These are phyloP conservation scores for Onychomys arenicola DNA, from an alignment of 2,797 vertebrate genomes.

Conservation along the genomic window DNA sequence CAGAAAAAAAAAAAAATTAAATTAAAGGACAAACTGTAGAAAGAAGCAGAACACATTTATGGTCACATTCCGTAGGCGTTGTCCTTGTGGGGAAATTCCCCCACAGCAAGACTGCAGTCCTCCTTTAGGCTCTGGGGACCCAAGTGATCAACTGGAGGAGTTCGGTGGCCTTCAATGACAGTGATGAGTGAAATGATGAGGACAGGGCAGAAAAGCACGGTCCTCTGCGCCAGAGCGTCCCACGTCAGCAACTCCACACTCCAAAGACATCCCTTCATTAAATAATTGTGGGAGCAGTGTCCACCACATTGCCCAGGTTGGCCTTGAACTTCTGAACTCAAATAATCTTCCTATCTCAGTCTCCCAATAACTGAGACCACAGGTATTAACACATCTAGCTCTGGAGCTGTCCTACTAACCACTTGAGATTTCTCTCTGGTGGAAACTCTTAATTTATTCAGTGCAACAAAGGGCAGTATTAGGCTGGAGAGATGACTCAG, in stretches of 20 bases:
- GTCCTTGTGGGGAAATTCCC: background rate
- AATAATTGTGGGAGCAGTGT: background rate
- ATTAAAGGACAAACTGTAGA: background rate
- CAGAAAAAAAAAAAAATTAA: background rate
- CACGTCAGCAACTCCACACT: background rate
- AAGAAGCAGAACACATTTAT: background rate
- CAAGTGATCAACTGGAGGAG: background rate
- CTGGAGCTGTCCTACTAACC: background rate
- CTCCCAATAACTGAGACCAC: background rate
- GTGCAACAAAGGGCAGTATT: background rate
- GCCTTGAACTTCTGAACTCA: background rate
- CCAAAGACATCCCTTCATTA: background rate
- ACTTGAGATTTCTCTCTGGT: background rate
- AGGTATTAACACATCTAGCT: background rate
- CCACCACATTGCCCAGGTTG: background rate
- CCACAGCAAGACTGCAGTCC: background rate
- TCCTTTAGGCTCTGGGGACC: background rate
- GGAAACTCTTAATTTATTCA: background rate
- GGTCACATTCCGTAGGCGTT: no score
- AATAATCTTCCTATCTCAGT: background rate
- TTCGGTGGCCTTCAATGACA: background rate
- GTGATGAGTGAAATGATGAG: background rate
- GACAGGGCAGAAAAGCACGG: accelerated
- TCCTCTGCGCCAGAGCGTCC: background rate
- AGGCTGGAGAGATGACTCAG: no score